Percentiles rank a stretch among this genome's conserved stretches.
phyloP scores from a whole-genome alignment of 2,888 invertebrate species.

The Bombyx huttoni region DNA sequence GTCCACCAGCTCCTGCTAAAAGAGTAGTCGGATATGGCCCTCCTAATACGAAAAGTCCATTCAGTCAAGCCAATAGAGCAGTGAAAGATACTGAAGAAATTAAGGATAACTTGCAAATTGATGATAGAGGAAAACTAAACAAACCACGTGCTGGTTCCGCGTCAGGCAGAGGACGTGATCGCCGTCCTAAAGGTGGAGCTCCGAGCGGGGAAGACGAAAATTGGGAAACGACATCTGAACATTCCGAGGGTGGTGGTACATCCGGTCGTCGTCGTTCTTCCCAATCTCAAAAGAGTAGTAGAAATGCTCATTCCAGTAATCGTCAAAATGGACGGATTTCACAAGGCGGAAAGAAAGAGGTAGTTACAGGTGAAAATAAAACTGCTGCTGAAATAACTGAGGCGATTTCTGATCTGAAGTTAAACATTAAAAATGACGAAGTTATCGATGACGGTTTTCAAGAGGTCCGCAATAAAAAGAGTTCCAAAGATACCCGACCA shows the following conservation, averaged over 20 bases:
- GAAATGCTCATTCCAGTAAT: neutral
- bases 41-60: slow-evolving; percentile 85
- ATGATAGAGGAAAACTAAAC: slow-evolving; percentile 78
- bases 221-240: slow-evolving; percentile 89
- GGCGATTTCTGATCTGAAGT: slow-evolving; percentile 53
- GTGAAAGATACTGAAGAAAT: slow-evolving; percentile 49
- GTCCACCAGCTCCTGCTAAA: slow-evolving; percentile 68
- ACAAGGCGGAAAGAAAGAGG: slow-evolving; percentile 42
- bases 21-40: slow-evolving; percentile 84
- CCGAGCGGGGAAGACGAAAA: slow-evolving; percentile 74
- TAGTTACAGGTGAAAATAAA: slow-evolving; percentile 32
- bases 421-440: slow-evolving; percentile 56
- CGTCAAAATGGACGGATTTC: slow-evolving; percentile 35
- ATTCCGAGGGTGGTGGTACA: slow-evolving; percentile 74
- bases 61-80: slow-evolving; percentile 66
- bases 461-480: slow-evolving; percentile 87
- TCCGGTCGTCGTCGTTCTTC: slow-evolving; percentile 38
- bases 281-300: slow-evolving; percentile 28
- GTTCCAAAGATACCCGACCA: slow-evolving; percentile 73
- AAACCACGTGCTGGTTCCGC: slow-evolving; percentile 79
- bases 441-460: slow-evolving; percentile 82
- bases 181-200: slow-evolving; percentile 48
- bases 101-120: slow-evolving; percentile 50
- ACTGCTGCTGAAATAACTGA: slow-evolving; percentile 45
- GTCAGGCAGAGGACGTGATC: slow-evolving; percentile 64